These are phyloP conservation scores for Corvus hawaiiensis DNA, from an alignment of 2,113 vertebrate species.

Conservation along the genomic window DNA sequence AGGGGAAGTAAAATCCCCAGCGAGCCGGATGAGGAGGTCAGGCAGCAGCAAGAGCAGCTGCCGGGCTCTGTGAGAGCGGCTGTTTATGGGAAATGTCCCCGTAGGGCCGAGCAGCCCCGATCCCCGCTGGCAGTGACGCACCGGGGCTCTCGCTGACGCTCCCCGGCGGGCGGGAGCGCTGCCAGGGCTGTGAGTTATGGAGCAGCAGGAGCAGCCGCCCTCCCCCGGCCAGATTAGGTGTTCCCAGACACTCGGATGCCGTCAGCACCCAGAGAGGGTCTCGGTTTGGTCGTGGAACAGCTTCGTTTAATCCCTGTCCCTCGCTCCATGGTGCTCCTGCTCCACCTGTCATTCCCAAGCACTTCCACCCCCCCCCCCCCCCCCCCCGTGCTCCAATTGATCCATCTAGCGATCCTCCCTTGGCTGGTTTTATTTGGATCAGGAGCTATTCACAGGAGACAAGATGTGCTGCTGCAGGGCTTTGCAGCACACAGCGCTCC, in stretches of 20 bases:
- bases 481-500: neutral
- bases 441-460: neutral
- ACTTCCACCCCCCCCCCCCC: neutral
- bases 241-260: neutral
- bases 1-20: neutral
- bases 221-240: neutral
- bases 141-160: neutral
- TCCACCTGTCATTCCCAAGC: neutral
- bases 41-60: neutral
- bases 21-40: neutral
- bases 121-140: neutral
- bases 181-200: neutral
- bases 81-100: neutral
- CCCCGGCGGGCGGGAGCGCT: fast-evolving
- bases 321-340: fast-evolving
- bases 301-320: neutral
- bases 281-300: neutral
- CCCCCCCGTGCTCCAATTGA: fast-evolving
- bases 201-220: neutral
- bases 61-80: neutral
- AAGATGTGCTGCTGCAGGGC: neutral
- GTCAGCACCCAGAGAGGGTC: neutral
- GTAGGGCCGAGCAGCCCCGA: neutral
- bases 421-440: neutral
- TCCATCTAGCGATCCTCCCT: neutral